phyloP scores from a whole-genome alignment of 2,888 invertebrate species.

The Oasisia sp. region DNA sequence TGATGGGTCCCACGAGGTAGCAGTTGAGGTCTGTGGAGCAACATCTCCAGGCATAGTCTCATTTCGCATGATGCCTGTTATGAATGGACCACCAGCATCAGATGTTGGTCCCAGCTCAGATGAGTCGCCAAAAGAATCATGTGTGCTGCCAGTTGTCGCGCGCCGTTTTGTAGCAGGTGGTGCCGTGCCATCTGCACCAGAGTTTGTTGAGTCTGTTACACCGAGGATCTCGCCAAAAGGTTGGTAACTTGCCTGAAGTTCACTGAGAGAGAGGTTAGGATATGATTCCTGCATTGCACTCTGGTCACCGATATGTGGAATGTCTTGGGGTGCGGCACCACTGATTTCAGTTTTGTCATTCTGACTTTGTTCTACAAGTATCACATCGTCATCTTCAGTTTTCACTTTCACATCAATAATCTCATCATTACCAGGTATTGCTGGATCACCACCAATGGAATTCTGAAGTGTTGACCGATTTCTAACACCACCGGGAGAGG shows the following conservation, averaged over 20 bases:
- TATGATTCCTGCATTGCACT: neutral
- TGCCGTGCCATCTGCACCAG: neutral
- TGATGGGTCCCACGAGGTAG: slow-evolving; percentile 13
- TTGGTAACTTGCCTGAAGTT: slow-evolving; percentile 5
- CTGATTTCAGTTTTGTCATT: neutral
- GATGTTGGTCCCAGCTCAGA: neutral
- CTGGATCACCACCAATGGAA: neutral
- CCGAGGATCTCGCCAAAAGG: neutral
- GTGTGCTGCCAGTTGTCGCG: neutral
- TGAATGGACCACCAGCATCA: slow-evolving; percentile 17
- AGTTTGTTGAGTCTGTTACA: slow-evolving; percentile 4
- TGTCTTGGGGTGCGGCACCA: neutral
- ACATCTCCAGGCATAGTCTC: neutral
- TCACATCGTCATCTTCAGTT: neutral
- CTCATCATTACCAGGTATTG: neutral
- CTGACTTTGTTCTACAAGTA: neutral
- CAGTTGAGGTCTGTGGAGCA: slow-evolving; percentile 6
- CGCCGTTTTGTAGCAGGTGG: neutral
- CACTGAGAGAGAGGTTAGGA: neutral
- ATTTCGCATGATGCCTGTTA: neutral
- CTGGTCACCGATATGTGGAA: neutral
- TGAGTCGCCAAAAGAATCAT: neutral
- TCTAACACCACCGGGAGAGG: neutral
- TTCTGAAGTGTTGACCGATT: slow-evolving; percentile 1
- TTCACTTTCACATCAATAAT: neutral